These are phyloP conservation scores for Archaeoteleia sp. DNA, from an alignment of 2,888 invertebrate genomes.

Conservation along the genomic window DNA sequence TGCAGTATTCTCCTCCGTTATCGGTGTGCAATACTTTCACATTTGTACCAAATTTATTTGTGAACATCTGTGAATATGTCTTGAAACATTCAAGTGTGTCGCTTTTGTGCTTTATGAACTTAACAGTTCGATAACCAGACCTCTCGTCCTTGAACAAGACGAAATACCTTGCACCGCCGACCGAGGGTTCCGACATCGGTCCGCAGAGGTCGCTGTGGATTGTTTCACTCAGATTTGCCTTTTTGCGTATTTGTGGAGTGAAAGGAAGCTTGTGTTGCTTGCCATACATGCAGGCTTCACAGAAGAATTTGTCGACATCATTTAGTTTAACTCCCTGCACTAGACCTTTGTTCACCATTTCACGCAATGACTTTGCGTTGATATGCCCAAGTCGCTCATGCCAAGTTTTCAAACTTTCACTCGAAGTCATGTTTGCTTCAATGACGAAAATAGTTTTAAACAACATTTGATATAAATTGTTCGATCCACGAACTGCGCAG, in stretches of 20 bases:
- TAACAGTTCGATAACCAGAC: conserved; percentile 39
- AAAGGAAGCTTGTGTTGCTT: too few relatives aligned
- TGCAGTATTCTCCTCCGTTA: conserved; percentile 13
- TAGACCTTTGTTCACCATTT: too few relatives aligned
- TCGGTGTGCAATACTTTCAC: conserved; percentile 18
- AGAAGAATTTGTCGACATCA: too few relatives aligned
- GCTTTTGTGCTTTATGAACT: conserved; percentile 41
- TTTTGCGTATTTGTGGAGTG: too few relatives aligned
- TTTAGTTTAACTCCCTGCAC: too few relatives aligned
- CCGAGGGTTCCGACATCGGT: conserved; percentile 46
- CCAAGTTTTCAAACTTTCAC: not conserved
- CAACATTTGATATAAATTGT: not conserved
- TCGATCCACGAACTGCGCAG: not conserved
- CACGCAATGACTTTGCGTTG: too few relatives aligned
- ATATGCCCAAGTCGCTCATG: too few relatives aligned
- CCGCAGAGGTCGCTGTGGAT: conserved; percentile 53
- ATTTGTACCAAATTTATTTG: conserved; percentile 4
- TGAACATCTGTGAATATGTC: conserved; percentile 12
- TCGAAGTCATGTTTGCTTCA: not conserved
- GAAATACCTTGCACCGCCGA: conserved; percentile 46
- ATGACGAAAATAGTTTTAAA: not conserved
- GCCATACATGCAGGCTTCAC: too few relatives aligned
- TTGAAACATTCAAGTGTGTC: conserved; percentile 21
- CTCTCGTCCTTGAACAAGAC: conserved; percentile 49
- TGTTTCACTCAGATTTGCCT: conserved; percentile 3